phyloP scores from a whole-genome alignment of 1,140 invertebrate genomes.

The Cyrtorhinus lividipennis region DNA sequence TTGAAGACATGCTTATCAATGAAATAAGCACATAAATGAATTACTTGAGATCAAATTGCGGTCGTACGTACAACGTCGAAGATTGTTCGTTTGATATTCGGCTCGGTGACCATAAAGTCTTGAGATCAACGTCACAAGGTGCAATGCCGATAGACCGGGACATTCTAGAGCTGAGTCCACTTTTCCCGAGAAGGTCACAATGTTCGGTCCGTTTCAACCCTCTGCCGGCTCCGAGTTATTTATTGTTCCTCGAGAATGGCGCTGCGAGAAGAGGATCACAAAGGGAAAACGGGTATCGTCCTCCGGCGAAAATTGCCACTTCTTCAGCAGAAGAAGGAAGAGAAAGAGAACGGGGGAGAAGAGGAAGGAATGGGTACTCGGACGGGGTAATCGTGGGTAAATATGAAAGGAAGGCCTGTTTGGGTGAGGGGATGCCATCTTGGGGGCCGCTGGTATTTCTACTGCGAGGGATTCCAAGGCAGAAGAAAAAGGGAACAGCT shows the following conservation, averaged over 20 bases:
- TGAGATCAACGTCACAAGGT: too few species aligned
- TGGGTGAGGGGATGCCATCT: background rate
- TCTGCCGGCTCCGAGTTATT: too few species aligned
- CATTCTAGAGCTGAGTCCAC: too few species aligned
- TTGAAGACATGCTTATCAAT: too few species aligned
- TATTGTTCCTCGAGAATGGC: background rate
- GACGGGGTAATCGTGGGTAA: conserved; percentile 1
- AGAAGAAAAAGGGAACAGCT: background rate
- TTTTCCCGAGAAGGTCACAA: too few species aligned
- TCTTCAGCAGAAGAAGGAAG: background rate
- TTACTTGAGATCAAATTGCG: too few species aligned
- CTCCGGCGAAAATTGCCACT: background rate
- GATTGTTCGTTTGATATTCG: too few species aligned
- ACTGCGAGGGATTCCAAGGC: background rate
- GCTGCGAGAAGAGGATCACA: background rate
- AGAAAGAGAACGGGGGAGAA: background rate
- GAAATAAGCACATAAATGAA: too few species aligned
- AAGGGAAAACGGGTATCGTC: background rate
- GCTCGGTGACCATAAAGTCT: too few species aligned
- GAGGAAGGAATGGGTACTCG: background rate
- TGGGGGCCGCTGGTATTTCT: conserved; percentile 4
- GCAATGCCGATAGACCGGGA: too few species aligned
- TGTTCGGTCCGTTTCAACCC: too few species aligned
- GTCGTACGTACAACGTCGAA: too few species aligned
- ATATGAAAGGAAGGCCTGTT: conserved; percentile 2